Conservation (phyloP, 2,113 vertebrate species). For the Cavia aperea region DNA sequence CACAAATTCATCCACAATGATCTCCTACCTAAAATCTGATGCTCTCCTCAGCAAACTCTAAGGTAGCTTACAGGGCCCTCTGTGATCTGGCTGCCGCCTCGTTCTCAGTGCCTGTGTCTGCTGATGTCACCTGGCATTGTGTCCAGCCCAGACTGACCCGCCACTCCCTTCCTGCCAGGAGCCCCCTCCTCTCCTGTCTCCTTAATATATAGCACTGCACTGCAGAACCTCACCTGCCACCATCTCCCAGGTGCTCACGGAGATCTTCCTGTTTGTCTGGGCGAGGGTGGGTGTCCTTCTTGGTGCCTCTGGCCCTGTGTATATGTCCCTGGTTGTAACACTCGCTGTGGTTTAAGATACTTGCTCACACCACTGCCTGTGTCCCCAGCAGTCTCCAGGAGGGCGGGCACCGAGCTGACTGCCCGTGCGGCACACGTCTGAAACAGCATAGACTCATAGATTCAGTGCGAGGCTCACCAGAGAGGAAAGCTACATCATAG, state of each 20-base stretch:
- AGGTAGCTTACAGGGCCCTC: accelerated
- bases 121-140: neutral
- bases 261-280: neutral
- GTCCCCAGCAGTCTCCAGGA: neutral
- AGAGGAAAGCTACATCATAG: neutral
- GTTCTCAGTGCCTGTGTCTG: neutral
- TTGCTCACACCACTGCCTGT: neutral
- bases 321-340: neutral
- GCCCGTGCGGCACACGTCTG: neutral
- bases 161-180: neutral
- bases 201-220: accelerated
- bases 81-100: neutral
- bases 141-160: neutral
- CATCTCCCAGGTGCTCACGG: neutral
- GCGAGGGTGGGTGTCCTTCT: neutral
- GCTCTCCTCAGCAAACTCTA: neutral
- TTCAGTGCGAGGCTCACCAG: neutral
- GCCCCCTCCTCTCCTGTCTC: neutral
- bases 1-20: neutral
- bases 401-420: neutral
- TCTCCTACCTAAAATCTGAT: neutral
- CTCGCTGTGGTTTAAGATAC: neutral
- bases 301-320: neutral
- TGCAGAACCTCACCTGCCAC: neutral
- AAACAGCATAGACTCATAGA: neutral